phyloP scores from a whole-genome alignment of 2,888 invertebrate species.

The Acrocyrtus sp. region DNA sequence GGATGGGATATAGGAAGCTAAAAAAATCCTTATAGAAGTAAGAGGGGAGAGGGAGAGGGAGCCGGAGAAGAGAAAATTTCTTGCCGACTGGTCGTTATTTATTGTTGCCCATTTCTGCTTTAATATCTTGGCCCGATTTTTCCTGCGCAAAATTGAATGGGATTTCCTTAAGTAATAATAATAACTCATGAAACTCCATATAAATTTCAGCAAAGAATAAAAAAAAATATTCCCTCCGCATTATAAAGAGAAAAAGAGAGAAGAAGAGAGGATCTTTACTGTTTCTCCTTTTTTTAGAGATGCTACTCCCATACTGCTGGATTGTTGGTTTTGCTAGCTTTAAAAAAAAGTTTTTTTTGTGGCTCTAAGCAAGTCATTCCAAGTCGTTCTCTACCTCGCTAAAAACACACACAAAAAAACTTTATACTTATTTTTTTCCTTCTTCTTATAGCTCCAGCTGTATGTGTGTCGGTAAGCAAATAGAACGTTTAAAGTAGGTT shows the following conservation, averaged over 20 bases:
- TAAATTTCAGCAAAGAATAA: conserved; percentile 47
- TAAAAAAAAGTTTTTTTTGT: conserved; percentile 29
- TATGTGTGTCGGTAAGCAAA: background rate
- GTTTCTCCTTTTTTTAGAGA: background rate
- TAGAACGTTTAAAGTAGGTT: background rate
- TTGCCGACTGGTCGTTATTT: conserved; percentile 53
- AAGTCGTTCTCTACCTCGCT: conserved; percentile 1
- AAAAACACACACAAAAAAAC: conserved; percentile 3
- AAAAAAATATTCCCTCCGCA: conserved; percentile 13
- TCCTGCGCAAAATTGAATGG: conserved; percentile 53
- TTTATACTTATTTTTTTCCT: background rate
- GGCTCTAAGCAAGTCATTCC: conserved; percentile 22
- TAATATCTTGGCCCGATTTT: conserved; percentile 54
- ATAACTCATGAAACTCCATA: conserved; percentile 51
- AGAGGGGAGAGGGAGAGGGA: background rate
- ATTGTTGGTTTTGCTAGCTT: conserved; percentile 10
- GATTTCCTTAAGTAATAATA: conserved; percentile 54
- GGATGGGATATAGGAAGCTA: no score
- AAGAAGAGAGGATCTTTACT: conserved; percentile 18
- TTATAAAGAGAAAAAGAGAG: conserved; percentile 16
- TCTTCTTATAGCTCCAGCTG: no score
- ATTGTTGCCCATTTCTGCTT: conserved; percentile 54
- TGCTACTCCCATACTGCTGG: background rate
- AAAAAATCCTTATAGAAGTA: no score
- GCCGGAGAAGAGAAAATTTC: conserved; percentile 13